phyloP scores from a whole-genome alignment of 2,888 invertebrate genomes.

The Pheosia tremula region DNA sequence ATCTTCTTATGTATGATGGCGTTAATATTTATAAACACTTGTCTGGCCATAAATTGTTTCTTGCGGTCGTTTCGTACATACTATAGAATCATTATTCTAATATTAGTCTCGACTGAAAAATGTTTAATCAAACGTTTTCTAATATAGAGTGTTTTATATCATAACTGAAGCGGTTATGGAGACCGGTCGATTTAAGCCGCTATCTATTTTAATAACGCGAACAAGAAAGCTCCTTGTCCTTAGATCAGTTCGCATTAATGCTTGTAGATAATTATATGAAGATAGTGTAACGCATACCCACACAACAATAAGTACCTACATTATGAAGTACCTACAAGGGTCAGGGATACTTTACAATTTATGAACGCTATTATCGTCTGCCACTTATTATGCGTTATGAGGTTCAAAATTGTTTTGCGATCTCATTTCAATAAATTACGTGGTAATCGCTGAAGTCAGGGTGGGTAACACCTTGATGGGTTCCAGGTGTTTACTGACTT shows the following conservation, averaged over 20 bases:
- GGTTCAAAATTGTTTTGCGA: too few species aligned
- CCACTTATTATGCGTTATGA: too few species aligned
- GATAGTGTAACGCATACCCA: slow-evolving; percentile 6
- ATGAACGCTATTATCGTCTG: too few species aligned
- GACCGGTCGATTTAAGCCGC: background rate
- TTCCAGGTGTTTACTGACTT: too few species aligned
- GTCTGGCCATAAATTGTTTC: slow-evolving; percentile 19
- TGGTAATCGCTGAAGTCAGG: too few species aligned
- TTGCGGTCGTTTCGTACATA: slow-evolving; percentile 2
- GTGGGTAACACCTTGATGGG: too few species aligned
- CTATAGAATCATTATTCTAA: slow-evolving; percentile 2
- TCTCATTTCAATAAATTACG: too few species aligned
- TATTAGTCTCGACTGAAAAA: background rate
- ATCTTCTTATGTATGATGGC: slow-evolving; percentile 11
- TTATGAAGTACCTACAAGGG: background rate
- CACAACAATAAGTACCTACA: background rate
- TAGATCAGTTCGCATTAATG: slow-evolving; percentile 11
- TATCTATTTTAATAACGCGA: slow-evolving; percentile 5
- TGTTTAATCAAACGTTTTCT: slow-evolving; percentile 3
- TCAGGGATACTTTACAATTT: too few species aligned
- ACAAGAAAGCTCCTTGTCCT: slow-evolving; percentile 7
- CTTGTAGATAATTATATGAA: slow-evolving; percentile 10
- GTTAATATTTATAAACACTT: slow-evolving; percentile 19
- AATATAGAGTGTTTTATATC: slow-evolving; percentile 2
- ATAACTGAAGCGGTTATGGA: background rate